These are phyloP conservation scores for Listronotus oregonensis DNA, from an alignment of 1,140 invertebrate species.

Conservation along the genomic window DNA sequence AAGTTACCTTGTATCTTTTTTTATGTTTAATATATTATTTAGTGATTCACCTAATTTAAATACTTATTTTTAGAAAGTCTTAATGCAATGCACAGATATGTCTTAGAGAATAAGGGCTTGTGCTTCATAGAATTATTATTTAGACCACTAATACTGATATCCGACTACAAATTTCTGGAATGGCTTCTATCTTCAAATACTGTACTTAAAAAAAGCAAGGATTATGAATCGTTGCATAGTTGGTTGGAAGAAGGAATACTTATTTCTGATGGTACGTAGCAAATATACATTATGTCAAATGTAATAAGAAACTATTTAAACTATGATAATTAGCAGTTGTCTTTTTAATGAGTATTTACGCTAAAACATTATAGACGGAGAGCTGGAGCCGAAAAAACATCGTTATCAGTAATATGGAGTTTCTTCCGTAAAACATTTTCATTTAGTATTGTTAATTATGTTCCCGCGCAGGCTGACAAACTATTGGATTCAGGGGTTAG, in stretches of 20 bases:
- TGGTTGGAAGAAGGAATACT: constrained; percentile 80
- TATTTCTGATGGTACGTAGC: constrained; percentile 62
- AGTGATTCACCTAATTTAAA: too few relatives aligned
- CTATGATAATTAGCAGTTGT: background rate
- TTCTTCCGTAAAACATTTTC: too few relatives aligned
- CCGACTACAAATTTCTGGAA: constrained; percentile 47
- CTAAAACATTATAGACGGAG: too few relatives aligned
- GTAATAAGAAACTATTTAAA: background rate
- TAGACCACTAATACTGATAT: constrained; percentile 22
- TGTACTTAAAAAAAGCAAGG: constrained; percentile 70
- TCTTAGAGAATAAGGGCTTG: constrained; percentile 24
- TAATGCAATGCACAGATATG: constrained; percentile 22
- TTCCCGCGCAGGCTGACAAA: too few relatives aligned
- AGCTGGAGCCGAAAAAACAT: too few relatives aligned
- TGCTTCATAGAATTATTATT: constrained; percentile 1
- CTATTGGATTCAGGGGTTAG: too few relatives aligned
- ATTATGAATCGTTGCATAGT: constrained; percentile 74
- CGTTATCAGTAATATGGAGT: too few relatives aligned
- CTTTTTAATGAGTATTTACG: too few relatives aligned
- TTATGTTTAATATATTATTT: too few relatives aligned
- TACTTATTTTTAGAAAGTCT: constrained; percentile 36
- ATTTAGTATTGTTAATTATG: too few relatives aligned
- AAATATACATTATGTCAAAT: background rate
- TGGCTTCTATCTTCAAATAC: constrained; percentile 70
- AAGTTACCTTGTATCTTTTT: too few relatives aligned